These are phyloP conservation scores for Salpingus planirostris DNA, from an alignment of 2,888 invertebrate genomes.

Conservation along the genomic window DNA sequence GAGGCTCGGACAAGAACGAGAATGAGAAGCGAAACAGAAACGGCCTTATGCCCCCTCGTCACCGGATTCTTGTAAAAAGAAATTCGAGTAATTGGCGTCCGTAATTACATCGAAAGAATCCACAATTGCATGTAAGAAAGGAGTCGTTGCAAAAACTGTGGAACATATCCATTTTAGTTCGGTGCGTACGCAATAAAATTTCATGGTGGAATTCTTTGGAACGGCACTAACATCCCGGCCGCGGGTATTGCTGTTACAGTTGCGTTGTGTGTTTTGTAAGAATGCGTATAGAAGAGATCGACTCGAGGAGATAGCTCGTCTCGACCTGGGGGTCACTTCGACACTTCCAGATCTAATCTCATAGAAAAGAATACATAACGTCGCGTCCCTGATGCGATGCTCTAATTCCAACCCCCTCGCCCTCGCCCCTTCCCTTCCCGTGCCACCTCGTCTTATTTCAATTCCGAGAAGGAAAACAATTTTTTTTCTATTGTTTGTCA, in stretches of 20 bases:
- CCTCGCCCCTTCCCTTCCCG: no score
- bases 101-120: conserved; percentile 23
- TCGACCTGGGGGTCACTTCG: not conserved
- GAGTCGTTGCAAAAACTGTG: conserved; percentile 20
- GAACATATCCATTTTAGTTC: conserved; percentile 23
- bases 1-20: no score
- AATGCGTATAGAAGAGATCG: conserved; percentile 17
- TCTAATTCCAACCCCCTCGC: no score
- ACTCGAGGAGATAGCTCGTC: conserved; percentile 1
- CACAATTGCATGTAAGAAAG: conserved; percentile 16
- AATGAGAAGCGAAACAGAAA: no score
- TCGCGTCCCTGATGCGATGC: no score
- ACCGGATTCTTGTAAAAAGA: conserved; percentile 9
- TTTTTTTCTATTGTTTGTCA: no score
- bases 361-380: no score
- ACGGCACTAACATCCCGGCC: conserved; percentile 18
- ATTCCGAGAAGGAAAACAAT: no score
- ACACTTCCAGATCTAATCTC: no score
- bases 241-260: conserved; percentile 16
- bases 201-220: conserved; percentile 25
- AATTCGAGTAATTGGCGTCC: conserved; percentile 20
- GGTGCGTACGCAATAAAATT: conserved; percentile 24
- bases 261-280: conserved; percentile 20
- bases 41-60: no score
- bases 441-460: no score